Conservation (phyloP, 2,888 invertebrate species). For the Busseola fusca region DNA sequence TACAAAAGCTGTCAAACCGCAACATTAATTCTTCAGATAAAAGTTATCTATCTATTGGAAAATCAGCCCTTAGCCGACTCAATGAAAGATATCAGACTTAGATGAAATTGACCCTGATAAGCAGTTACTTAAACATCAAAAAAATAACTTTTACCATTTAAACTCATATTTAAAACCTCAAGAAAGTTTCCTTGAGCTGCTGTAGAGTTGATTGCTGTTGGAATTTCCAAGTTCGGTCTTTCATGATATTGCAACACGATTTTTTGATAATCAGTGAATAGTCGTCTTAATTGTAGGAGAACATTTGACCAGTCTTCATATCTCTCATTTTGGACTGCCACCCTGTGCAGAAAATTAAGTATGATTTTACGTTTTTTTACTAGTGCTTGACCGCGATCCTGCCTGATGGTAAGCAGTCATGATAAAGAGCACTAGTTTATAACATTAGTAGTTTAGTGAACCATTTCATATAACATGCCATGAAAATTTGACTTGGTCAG, state of each 20-base stretch:
- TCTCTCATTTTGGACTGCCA: constrained; percentile 99
- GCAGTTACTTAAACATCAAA: not conserved
- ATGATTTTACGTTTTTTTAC: not conserved
- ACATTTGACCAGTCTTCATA: constrained; percentile 99
- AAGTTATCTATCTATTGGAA: not conserved
- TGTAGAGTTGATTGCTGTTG: constrained; percentile 95
- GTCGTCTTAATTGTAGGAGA: constrained; percentile 94
- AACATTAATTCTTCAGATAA: too few relatives aligned
- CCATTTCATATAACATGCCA: not conserved
- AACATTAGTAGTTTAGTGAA: not conserved
- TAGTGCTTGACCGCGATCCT: too few relatives aligned
- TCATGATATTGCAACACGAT: constrained; percentile 96
- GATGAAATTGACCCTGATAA: not conserved
- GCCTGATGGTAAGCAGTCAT: too few relatives aligned
- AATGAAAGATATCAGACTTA: too few relatives aligned
- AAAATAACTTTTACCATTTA: constrained; percentile 92
- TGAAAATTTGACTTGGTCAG: too few relatives aligned
- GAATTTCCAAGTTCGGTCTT: constrained; percentile 91
- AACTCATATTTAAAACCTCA: constrained; percentile 99
- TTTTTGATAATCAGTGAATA: constrained; percentile 97
- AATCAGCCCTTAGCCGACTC: too few relatives aligned
- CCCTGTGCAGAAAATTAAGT: constrained; percentile 85
- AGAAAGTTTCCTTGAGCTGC: constrained; percentile 99
- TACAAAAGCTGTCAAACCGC: too few relatives aligned
- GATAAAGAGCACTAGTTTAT: too few relatives aligned